These are phyloP conservation scores for Indicator maculatus DNA, from an alignment of 2,113 vertebrate species.

Conservation along the genomic window DNA sequence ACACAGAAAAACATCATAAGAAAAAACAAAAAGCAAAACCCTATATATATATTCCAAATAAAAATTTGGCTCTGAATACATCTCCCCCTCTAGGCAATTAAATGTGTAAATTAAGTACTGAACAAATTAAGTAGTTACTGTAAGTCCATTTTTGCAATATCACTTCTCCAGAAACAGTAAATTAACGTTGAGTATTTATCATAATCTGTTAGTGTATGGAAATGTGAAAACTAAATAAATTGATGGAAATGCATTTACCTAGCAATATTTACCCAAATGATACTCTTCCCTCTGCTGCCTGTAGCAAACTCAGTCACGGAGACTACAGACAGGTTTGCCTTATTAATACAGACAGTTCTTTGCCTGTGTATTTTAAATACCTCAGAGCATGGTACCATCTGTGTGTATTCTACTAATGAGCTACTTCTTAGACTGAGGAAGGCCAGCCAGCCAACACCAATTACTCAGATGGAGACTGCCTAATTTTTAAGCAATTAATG, in stretches of 20 bases:
- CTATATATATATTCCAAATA: slow-evolving; percentile 21
- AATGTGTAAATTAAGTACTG: slow-evolving; percentile 51
- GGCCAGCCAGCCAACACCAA: slow-evolving; percentile 70
- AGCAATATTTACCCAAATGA: slow-evolving; percentile 59
- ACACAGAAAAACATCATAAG: not conserved
- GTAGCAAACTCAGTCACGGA: slow-evolving; percentile 17
- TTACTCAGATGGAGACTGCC: slow-evolving; percentile 71
- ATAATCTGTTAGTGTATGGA: slow-evolving; percentile 37
- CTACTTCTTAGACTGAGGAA: slow-evolving; percentile 56
- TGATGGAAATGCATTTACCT: slow-evolving; percentile 53
- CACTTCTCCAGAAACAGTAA: slow-evolving; percentile 36
- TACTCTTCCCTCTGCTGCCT: slow-evolving; percentile 34
- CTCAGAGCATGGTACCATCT: slow-evolving; percentile 72
- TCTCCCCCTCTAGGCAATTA: slow-evolving; percentile 52
- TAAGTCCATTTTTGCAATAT: slow-evolving; percentile 25
- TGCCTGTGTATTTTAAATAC: slow-evolving; percentile 70
- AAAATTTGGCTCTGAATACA: slow-evolving; percentile 10
- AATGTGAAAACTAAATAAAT: slow-evolving; percentile 47
- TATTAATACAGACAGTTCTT: slow-evolving; percentile 60
- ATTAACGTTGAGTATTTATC: slow-evolving; percentile 58
- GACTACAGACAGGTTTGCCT: slow-evolving; percentile 38
- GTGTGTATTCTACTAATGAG: slow-evolving; percentile 77
- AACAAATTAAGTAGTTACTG: slow-evolving; percentile 45
- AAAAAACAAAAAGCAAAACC: not conserved
- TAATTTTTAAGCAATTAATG: slow-evolving; percentile 75